phyloP scores from a whole-genome alignment of 2,888 invertebrate genomes.

The Drosophila pegasa region DNA sequence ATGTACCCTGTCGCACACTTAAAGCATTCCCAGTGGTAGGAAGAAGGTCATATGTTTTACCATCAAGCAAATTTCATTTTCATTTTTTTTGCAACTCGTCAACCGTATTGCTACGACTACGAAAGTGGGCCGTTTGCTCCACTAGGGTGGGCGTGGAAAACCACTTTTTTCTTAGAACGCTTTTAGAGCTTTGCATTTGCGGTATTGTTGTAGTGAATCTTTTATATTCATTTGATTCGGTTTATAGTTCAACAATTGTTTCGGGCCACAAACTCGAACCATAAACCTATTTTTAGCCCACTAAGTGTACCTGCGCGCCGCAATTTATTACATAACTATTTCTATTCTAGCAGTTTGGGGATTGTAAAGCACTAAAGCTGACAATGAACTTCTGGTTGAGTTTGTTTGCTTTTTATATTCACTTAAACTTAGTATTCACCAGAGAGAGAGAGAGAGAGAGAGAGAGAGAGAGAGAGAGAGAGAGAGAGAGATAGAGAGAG shows the following conservation, averaged over 20 bases:
- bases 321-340: not conserved
- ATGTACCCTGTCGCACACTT: conserved; percentile 22
- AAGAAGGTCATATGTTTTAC: conserved; percentile 20
- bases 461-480: no score
- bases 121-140: not conserved
- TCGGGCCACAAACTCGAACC: not conserved
- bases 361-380: no score
- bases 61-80: conserved; percentile 8
- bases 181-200: not conserved
- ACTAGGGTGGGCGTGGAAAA: not conserved
- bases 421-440: no score
- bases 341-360: no score
- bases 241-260: not conserved
- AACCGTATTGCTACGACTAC: not conserved
- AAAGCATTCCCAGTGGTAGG: conserved; percentile 10
- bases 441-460: no score
- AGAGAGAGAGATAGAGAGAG: no score
- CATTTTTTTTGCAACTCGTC: not conserved
- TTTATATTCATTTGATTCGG: not conserved
- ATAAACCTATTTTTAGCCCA: not conserved
- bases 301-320: not conserved
- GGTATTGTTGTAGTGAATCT: conserved; percentile 1
- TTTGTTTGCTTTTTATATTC: no score
- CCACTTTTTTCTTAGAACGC: not conserved
- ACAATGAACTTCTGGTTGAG: no score